phyloP scores from a whole-genome alignment of 1,140 invertebrate species.

The Ceratitis capitata region DNA sequence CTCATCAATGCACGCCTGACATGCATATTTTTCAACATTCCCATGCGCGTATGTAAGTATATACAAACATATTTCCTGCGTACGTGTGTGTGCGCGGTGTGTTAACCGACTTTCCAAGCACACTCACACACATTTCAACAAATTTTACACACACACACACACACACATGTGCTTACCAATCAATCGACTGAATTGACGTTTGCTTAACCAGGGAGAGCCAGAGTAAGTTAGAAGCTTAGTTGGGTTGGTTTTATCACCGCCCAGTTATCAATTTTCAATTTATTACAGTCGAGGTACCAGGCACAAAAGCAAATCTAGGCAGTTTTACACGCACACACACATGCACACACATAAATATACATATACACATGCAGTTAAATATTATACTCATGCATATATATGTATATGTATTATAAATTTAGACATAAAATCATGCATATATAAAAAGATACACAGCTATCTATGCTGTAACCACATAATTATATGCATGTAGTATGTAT shows the following conservation, averaged over 20 bases:
- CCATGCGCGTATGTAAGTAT: background rate
- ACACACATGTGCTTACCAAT: background rate
- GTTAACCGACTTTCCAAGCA: background rate
- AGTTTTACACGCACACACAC: background rate
- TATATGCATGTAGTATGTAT: background rate
- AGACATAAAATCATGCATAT: background rate
- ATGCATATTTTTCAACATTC: background rate
- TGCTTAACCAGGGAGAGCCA: background rate
- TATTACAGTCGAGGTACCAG: background rate
- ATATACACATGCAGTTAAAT: background rate
- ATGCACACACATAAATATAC: background rate
- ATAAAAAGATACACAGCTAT: background rate
- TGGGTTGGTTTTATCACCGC: background rate
- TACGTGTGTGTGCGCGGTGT: background rate
- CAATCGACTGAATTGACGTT: slow-evolving; percentile 7
- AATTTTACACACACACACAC: background rate
- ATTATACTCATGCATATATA: background rate
- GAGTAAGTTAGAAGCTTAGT: background rate
- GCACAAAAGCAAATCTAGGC: background rate
- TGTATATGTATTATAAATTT: background rate
- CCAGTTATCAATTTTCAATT: slow-evolving; percentile 36
- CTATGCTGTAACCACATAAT: background rate
- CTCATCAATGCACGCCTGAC: background rate
- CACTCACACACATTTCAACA: background rate
- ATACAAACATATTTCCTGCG: background rate